phyloP scores from a whole-genome alignment of 2,113 vertebrate species.

The Egretta garzetta region DNA sequence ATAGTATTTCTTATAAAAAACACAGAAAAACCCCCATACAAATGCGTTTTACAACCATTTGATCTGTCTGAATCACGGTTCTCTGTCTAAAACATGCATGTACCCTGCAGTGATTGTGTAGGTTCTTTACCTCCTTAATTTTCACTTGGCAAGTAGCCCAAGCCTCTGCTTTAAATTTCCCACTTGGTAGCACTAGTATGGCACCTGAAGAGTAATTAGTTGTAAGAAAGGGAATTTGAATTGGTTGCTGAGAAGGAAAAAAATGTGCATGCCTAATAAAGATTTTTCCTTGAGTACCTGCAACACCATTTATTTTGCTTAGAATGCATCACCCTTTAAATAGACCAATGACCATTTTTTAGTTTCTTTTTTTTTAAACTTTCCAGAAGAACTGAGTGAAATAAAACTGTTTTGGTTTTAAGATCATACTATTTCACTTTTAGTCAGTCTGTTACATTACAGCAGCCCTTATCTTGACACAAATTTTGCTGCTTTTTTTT shows the following conservation, averaged over 20 bases:
- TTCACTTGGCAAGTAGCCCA: conserved; percentile 57
- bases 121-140: conserved; percentile 57
- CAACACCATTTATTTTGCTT: conserved; percentile 30
- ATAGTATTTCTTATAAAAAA: not conserved
- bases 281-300: conserved; percentile 56
- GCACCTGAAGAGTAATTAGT: conserved; percentile 59
- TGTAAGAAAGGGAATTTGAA: conserved; percentile 64
- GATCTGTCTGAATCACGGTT: not conserved
- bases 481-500: not conserved
- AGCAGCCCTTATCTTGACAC: not conserved
- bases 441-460: not conserved
- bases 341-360: not conserved
- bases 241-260: conserved; percentile 55
- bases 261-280: conserved; percentile 46
- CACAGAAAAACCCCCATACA: not conserved
- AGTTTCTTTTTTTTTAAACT: not conserved
- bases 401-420: not conserved
- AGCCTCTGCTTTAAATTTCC: conserved; percentile 59
- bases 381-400: not conserved
- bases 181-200: conserved; percentile 53
- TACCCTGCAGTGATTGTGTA: conserved; percentile 30
- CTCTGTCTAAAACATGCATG: conserved; percentile 26
- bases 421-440: not conserved
- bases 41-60: not conserved
- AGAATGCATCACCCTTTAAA: conserved; percentile 20